A percentile compares a stretch with the other conserved stretches of the same genome.
Conservation (phyloP, 1,140 invertebrate genomes). For the Melanaphis sacchari region DNA sequence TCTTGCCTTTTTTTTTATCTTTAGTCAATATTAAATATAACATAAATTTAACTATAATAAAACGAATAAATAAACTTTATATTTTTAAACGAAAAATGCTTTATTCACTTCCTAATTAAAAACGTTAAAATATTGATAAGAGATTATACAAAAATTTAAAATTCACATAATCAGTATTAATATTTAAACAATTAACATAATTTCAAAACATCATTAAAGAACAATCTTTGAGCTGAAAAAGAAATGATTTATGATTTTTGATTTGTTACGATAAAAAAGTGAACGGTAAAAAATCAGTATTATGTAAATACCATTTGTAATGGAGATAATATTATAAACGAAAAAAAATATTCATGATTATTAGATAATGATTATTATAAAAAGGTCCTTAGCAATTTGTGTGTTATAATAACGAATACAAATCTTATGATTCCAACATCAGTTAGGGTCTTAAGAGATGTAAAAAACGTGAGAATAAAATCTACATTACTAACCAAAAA, state of each 20-base stretch:
- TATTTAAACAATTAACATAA: background rate
- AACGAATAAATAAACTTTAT: background rate
- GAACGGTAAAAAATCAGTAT: background rate
- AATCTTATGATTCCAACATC: background rate
- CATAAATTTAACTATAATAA: no score
- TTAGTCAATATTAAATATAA: no score
- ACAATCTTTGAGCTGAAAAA: background rate
- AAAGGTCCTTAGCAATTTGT: background rate
- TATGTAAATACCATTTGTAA: background rate
- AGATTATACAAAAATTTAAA: background rate
- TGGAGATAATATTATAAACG: constrained; percentile 9
- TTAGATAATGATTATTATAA: background rate
- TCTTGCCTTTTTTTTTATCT: background rate
- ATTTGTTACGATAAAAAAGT: background rate
- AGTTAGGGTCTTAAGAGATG: background rate
- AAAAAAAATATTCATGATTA: background rate
- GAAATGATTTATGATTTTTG: background rate
- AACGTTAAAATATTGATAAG: background rate
- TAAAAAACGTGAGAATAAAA: background rate
- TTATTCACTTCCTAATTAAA: background rate
- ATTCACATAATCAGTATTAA: background rate
- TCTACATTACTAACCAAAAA: background rate
- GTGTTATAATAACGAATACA: background rate
- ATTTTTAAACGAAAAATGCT: background rate
- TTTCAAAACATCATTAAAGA: background rate